Evolutionary conservation across 2,113 vertebrate genomes (phyloP), one percentile per base, ranked within the genome.

Genomic region (Pelecanus crispus): DNA sequence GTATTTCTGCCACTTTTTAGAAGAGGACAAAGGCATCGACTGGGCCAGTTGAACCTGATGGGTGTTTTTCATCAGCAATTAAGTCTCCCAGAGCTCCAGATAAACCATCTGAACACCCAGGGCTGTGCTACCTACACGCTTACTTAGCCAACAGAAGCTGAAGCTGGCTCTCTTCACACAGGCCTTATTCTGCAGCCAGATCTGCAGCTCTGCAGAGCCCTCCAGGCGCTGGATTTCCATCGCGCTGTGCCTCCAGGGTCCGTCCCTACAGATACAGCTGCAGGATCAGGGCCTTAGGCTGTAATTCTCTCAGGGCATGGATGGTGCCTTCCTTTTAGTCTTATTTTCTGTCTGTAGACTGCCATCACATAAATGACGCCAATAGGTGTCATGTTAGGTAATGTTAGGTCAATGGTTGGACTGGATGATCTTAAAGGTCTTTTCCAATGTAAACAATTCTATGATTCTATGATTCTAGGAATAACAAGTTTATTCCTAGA

Each of bases 401-500:
- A n/a, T n/a, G n/a, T n/a, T n/a, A n/a, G n/a, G n/a, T n/a, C n/a
- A n/a, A n/a, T n/a, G n/a, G n/a, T n/a, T n/a, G n/a, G n/a, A n/a
- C n/a, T n/a, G n/a, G n/a, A n/a, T n/a, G n/a, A n/a, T n/a, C n/a
- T n/a, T n/a, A n/a, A n/a, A n/a, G n/a, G n/a, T n/a, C n/a, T n/a
- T n/a, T n/a, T n/a, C n/a, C n/a, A n/a, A n/a, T n/a, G n/a, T n/a
- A n/a, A n/a, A n/a, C n/a, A n/a, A n/a, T n/a, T n/a, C n/a, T n/a
- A n/a, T n/a, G n/a, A n/a, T n/a, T n/a, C n/a, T n/a, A n/a, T n/a
- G n/a, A n/a, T n/a, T n/a, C n/a, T n/a, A n/a, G n/a, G n/a, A n/a
- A n/a, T 47, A 95, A 79, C 18, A 63, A 71, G 26, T 65, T 90
- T 82, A 66, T 74, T 93, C 52, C 21, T 67, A 71, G 44, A 88